Conservation (phyloP, 1,140 invertebrate genomes). For the Sycophila sp. region DNA sequence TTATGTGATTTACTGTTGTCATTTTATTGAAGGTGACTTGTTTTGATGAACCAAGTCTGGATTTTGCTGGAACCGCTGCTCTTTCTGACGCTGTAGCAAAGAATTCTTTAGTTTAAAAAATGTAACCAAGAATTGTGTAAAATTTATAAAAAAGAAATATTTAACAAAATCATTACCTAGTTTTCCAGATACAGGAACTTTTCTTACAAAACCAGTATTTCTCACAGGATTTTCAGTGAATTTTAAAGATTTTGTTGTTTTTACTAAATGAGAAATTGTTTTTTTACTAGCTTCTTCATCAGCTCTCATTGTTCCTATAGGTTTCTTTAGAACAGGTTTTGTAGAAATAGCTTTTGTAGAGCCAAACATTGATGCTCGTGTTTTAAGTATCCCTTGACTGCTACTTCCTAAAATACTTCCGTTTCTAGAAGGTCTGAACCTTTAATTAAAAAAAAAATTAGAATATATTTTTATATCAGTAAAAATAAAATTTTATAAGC, state of each 20-base stretch:
- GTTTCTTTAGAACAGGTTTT: conserved; percentile 39
- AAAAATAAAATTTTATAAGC: neutral
- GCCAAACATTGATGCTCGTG: conserved; percentile 18
- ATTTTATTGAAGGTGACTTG: conserved; percentile 64
- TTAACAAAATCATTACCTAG: conserved; percentile 49
- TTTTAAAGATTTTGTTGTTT: conserved; percentile 48
- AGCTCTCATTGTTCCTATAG: conserved; percentile 61
- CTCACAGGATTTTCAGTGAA: conserved; percentile 35
- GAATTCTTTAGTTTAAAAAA: neutral
- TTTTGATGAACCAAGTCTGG: conserved; percentile 57
- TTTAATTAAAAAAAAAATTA: conserved; percentile 1
- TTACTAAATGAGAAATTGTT: conserved; percentile 47
- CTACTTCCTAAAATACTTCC: conserved; percentile 34
- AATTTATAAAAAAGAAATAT: neutral
- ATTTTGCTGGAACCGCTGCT: conserved; percentile 58
- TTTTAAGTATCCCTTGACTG: conserved; percentile 57
- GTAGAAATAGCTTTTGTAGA: conserved; percentile 45
- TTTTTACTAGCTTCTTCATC: conserved; percentile 61
- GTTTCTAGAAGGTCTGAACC: conserved; percentile 52
- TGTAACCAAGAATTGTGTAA: too few species aligned
- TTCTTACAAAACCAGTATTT: conserved; percentile 30
- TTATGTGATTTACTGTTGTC: conserved; percentile 52
- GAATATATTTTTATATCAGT: neutral
- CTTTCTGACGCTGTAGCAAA: conserved; percentile 57
- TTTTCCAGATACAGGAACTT: conserved; percentile 49